A percentile compares a stretch with the other conserved stretches of the same genome.
Conservation (phyloP, 2,113 vertebrate species). For the Conger conger region DNA sequence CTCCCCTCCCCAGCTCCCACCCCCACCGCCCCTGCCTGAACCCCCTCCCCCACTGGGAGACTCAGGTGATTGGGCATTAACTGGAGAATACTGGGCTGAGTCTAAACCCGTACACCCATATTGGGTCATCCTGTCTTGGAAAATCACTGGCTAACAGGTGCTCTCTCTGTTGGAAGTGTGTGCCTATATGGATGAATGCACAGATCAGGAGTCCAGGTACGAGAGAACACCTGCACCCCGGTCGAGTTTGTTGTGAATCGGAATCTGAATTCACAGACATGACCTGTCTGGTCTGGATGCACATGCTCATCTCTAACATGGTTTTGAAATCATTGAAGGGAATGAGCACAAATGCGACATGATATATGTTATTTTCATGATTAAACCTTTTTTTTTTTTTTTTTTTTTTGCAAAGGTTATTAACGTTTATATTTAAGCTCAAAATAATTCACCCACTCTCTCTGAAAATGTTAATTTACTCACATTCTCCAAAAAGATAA, state of each 20-base stretch:
- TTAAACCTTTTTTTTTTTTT: background rate
- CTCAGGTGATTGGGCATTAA: constrained; percentile 13
- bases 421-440: background rate
- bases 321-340: background rate
- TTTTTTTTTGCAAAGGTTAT: background rate
- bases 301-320: background rate
- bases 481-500: background rate
- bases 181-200: constrained; percentile 18
- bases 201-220: constrained; percentile 16
- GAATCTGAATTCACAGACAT: background rate
- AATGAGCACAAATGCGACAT: background rate
- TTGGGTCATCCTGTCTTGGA: background rate
- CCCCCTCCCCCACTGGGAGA: background rate
- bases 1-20: background rate
- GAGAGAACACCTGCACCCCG: background rate
- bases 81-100: background rate
- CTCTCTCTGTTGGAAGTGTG: constrained; percentile 14
- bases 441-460: background rate
- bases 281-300: background rate
- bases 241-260: background rate
- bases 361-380: background rate
- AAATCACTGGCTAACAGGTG: constrained; percentile 23
- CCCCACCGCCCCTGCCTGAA: background rate
- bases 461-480: background rate
- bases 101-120: background rate